Evolutionary conservation across 1,140 invertebrate genomes (phyloP).

Genomic region (Drosophila athabasca): DNA sequence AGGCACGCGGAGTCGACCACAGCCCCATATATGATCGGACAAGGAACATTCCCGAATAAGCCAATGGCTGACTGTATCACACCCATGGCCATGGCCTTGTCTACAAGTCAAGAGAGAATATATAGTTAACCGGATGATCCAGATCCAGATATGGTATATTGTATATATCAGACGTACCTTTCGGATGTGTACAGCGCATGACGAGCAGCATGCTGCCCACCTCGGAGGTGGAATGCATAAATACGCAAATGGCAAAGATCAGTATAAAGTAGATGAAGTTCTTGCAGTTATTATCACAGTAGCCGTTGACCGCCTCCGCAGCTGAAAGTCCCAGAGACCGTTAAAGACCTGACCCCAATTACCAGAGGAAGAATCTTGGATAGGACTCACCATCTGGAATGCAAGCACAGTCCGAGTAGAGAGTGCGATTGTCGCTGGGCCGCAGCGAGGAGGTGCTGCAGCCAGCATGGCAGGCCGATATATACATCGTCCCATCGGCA

Average conservation of each 20-base stretch:
- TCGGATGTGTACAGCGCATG: constrained; percentile 94
- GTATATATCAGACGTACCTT: constrained; percentile 79
- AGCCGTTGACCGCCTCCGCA: constrained; percentile 87
- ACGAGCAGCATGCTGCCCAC: constrained; percentile 95
- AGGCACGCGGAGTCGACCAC: constrained; percentile 96
- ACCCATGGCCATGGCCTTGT: constrained; percentile 97
- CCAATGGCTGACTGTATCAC: constrained; percentile 97
- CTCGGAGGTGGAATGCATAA: constrained; percentile 95
- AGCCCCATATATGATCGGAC: constrained; percentile 95
- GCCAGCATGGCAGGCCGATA: constrained; percentile 95
- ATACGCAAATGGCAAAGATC: constrained; percentile 94
- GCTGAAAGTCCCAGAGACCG: constrained; percentile 14
- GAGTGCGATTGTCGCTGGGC: constrained; percentile 85
- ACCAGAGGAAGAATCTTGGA: no score
- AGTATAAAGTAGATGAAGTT: constrained; percentile 93
- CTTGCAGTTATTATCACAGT: constrained; percentile 91
- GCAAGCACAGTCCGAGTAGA: constrained; percentile 91
- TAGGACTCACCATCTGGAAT: constrained; percentile 84
- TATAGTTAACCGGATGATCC: background rate
- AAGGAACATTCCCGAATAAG: constrained; percentile 96
- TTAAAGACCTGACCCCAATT: background rate
- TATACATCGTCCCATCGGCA: constrained; percentile 91
- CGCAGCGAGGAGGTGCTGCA: constrained; percentile 87
- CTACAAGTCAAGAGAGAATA: constrained; percentile 71
- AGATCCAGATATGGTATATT: background rate